Percentiles rank a stretch among this genome's conserved stretches.
phyloP scores from a whole-genome alignment of 2,113 vertebrate species.

The Heterocephalus glaber region DNA sequence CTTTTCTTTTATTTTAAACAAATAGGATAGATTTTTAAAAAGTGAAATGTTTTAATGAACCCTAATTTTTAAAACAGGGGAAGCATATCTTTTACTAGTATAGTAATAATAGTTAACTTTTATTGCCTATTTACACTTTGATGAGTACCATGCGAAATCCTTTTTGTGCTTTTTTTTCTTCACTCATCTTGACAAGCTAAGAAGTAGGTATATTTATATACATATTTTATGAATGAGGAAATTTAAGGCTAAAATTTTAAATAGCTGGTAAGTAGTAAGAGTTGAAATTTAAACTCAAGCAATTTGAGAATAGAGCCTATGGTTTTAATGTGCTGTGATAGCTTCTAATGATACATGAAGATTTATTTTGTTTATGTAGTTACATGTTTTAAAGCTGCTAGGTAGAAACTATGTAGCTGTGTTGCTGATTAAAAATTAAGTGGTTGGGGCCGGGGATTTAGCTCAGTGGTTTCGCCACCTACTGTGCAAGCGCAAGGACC shows the following conservation, averaged over 20 bases:
- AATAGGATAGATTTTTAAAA: slow-evolving; percentile 2
- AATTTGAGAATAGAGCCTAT: background rate
- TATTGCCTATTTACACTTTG: background rate
- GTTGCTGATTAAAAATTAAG: background rate
- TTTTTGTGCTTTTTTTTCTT: background rate
- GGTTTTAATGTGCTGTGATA: background rate
- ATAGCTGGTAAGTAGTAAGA: background rate
- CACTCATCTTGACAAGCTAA: background rate
- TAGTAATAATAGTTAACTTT: background rate
- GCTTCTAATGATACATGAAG: background rate
- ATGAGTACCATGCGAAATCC: background rate
- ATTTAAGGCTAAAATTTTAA: background rate
- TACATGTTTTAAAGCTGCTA: background rate
- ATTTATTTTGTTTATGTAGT: background rate
- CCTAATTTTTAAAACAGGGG: background rate
- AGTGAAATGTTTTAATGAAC: slow-evolving; percentile 4
- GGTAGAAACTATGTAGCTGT: background rate
- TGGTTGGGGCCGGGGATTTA: background rate
- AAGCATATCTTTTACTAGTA: background rate
- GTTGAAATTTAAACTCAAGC: background rate
- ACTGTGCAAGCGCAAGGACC: too few relatives aligned
- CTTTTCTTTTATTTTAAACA: slow-evolving; percentile 15
- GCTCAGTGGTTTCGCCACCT: too few relatives aligned
- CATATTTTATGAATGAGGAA: slow-evolving; percentile 21
- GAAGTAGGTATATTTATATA: background rate